Evolutionary conservation across 2,888 invertebrate genomes (phyloP).

Genomic region (Amorpha juglandis): DNA sequence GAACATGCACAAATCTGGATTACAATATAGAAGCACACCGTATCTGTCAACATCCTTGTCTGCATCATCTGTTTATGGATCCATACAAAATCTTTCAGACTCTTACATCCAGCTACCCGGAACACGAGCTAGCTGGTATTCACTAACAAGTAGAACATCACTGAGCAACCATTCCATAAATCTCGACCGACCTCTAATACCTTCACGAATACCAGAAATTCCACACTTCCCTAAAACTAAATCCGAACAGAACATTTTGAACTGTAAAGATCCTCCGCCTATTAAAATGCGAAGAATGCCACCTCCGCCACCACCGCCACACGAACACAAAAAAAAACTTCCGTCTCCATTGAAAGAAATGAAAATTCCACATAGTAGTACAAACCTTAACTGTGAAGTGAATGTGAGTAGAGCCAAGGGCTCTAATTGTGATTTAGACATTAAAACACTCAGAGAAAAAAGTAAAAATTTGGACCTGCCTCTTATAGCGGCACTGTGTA

Average conservation of each 20-base stretch:
- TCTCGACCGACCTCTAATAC: conserved; percentile 87
- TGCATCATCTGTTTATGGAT: conserved; percentile 89
- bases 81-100: conserved; percentile 91
- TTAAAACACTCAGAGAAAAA: conserved; percentile 93
- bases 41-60: conserved; percentile 88
- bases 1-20: conserved; percentile 87
- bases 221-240: conserved; percentile 87
- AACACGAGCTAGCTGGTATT: conserved; percentile 86
- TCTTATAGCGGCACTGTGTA: conserved; percentile 95
- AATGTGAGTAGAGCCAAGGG: conserved; percentile 69
- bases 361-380: conserved; percentile 53
- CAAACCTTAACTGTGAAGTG: conserved; percentile 58
- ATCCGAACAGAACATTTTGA: conserved; percentile 92
- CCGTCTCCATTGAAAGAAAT: conserved; percentile 79
- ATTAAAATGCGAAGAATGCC: conserved; percentile 82
- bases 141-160: conserved; percentile 83
- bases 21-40: conserved; percentile 93
- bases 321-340: conserved; percentile 80
- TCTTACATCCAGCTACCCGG: conserved; percentile 88
- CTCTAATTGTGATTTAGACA: conserved; percentile 86
- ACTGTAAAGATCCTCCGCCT: conserved; percentile 78
- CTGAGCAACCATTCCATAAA: conserved; percentile 86
- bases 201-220: conserved; percentile 79
- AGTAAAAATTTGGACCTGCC: conserved; percentile 96
- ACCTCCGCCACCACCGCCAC: conserved; percentile 82